Base-by-base conservation (phyloP, 2,113 vertebrate species). In the Coturnix japonica region DNA sequence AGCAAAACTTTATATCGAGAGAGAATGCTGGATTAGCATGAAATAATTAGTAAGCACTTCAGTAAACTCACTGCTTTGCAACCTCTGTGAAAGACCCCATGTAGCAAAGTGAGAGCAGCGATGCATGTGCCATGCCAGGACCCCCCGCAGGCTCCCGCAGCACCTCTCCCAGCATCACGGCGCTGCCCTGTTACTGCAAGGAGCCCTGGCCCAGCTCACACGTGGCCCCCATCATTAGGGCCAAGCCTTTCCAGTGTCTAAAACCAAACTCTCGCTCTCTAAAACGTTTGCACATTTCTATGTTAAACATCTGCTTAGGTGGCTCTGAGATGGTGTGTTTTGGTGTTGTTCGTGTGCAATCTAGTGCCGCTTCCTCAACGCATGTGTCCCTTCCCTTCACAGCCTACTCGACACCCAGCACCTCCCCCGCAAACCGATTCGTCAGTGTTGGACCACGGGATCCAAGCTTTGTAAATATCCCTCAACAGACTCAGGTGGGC, bases 381-480 rank as follows among this genome's bases (percentile, higher is more conserved):
- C 97, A 98, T 98, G 97, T 97, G 96, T 98, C 97, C 97, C 97
- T 98, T 97, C 97, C 93, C 97, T 98, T 96, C 96, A 94, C 98
- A 99, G 99, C 99, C 95, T 99, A 99, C 98, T 99, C 99, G 98
- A 99, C 99, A 97, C 99, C 99, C 97, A 99, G 99, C 98, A 99
- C 99, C 93, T 99, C 99, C 98, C 99, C 99, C 90, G 98, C 99
- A 97, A 99, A 99, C 98, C 98, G 99, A 98, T 99, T 99, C 97
- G 99, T 99, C 98, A 99, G 99, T 97, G 99, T 99, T 96, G 99
- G 99, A 98, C 99, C 99, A 97, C 98, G 99, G 98, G 99, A 99
- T 98, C 98, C 99, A 96, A 98, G 99, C 98, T 99, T 99, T 98
- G 98, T 98, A 99, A 99, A 99, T 98, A 99, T 99, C 98, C 99